Percentiles rank a stretch among this genome's conserved stretches.
Evolutionary conservation across 2,797 vertebrate genomes (phyloP).

Genomic region (Sarcoramphus papa): DNA sequence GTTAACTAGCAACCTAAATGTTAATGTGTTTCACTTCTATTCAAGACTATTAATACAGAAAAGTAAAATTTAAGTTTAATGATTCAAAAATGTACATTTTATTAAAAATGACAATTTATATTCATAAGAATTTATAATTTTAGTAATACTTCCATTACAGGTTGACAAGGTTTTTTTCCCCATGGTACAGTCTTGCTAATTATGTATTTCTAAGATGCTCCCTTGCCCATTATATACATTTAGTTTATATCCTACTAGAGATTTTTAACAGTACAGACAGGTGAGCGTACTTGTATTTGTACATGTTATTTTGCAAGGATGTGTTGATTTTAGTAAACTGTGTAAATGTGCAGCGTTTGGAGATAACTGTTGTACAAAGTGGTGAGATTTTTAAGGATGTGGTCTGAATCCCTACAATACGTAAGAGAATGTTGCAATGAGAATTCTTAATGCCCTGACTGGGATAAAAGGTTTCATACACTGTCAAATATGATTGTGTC

Average conservation of each 20-base stretch:
- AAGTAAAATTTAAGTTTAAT: background rate
- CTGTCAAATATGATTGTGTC: background rate
- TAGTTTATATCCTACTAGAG: background rate
- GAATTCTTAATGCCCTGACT: background rate
- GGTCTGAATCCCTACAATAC: background rate
- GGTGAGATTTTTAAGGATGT: background rate
- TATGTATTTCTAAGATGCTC: background rate
- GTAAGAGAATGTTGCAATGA: background rate
- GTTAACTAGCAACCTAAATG: background rate
- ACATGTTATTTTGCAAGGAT: background rate
- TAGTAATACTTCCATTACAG: background rate
- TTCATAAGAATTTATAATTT: background rate
- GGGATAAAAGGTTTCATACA: background rate
- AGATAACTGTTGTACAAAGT: background rate
- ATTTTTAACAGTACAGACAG: background rate
- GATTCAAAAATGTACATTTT: background rate
- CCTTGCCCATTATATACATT: background rate
- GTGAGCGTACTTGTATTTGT: background rate
- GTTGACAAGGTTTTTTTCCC: background rate
- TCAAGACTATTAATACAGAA: background rate
- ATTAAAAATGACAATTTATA: background rate
- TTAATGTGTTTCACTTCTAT: background rate
- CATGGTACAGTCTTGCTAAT: background rate
- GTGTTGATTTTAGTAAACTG: background rate
- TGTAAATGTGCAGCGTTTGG: background rate